Percentiles rank a stretch among this genome's conserved stretches.
These are phyloP conservation scores for Perognathus longimembris DNA, from an alignment of 2,113 vertebrate species.

Conservation along the genomic window DNA sequence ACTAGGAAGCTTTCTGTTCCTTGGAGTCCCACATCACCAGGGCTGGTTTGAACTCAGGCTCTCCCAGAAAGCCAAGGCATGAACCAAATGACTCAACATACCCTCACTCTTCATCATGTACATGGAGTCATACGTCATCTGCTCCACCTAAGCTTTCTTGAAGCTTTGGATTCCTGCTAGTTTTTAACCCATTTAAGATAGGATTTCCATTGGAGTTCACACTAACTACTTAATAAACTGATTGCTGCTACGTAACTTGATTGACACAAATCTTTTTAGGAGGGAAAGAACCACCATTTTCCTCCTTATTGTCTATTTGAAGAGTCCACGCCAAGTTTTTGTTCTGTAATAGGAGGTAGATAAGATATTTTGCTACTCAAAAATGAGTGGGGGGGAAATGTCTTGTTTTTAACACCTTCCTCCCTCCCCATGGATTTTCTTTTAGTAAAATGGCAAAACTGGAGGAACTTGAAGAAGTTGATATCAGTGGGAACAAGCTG, in stretches of 20 bases:
- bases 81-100: background rate
- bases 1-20: too few species aligned
- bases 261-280: conserved; percentile 5
- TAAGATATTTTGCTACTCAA: background rate
- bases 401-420: background rate
- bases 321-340: background rate
- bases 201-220: conserved; percentile 22
- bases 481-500: conserved; percentile 97
- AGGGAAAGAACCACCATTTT: background rate
- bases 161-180: background rate
- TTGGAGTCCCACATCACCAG: background rate
- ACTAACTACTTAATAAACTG: background rate
- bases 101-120: too few species aligned
- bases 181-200: background rate
- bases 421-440: background rate
- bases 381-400: background rate
- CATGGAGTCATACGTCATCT: background rate
- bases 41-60: background rate
- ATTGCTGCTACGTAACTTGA: background rate
- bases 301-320: background rate
- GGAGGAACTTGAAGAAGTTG: conserved; percentile 97
- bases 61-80: background rate
- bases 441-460: conserved; percentile 99
- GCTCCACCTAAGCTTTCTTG: background rate
- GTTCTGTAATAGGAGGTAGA: background rate